Conservation (phyloP, 2,797 vertebrate species). For the Alauda arvensis region DNA sequence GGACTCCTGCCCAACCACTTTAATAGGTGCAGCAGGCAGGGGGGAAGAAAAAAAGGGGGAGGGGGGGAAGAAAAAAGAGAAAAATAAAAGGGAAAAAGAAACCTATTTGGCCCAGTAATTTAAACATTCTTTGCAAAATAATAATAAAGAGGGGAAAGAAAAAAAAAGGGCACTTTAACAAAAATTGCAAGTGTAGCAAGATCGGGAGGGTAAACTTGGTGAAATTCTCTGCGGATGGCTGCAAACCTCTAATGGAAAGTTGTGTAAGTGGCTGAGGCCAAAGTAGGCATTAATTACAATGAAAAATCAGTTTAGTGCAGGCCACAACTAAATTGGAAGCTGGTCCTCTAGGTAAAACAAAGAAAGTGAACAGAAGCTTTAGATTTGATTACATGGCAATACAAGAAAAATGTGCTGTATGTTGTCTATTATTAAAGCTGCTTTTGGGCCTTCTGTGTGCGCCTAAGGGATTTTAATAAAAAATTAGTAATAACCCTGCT, state of each 20-base stretch:
- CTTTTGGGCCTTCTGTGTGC: slow-evolving; percentile 75
- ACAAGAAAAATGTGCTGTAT: slow-evolving; percentile 84
- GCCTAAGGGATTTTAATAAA: slow-evolving; percentile 81
- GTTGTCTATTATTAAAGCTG: slow-evolving; percentile 83
- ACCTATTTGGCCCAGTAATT: slow-evolving; percentile 58
- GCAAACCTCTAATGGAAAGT: slow-evolving; percentile 80
- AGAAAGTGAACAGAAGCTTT: slow-evolving; percentile 79
- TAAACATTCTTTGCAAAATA: slow-evolving; percentile 63
- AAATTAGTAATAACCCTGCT: slow-evolving; percentile 78
- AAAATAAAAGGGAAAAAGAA: slow-evolving; percentile 31
- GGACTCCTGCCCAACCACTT: slow-evolving; percentile 78
- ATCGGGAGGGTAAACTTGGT: slow-evolving; percentile 66
- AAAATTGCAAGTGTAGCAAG: slow-evolving; percentile 66
- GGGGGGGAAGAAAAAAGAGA: neutral
- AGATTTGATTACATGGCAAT: slow-evolving; percentile 84
- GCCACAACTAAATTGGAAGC: slow-evolving; percentile 83
- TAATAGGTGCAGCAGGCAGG: slow-evolving; percentile 73
- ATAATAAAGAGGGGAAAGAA: slow-evolving; percentile 2
- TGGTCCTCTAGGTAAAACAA: slow-evolving; percentile 84
- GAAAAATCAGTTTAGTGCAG: slow-evolving; percentile 83
- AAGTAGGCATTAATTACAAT: slow-evolving; percentile 85
- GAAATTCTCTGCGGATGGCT: slow-evolving; percentile 72
- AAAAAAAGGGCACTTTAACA: slow-evolving; percentile 48
- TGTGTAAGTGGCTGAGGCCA: slow-evolving; percentile 77
- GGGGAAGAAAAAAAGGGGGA: neutral